Conservation (phyloP, 1,140 invertebrate genomes). For the Ceratosolen solmsi region DNA sequence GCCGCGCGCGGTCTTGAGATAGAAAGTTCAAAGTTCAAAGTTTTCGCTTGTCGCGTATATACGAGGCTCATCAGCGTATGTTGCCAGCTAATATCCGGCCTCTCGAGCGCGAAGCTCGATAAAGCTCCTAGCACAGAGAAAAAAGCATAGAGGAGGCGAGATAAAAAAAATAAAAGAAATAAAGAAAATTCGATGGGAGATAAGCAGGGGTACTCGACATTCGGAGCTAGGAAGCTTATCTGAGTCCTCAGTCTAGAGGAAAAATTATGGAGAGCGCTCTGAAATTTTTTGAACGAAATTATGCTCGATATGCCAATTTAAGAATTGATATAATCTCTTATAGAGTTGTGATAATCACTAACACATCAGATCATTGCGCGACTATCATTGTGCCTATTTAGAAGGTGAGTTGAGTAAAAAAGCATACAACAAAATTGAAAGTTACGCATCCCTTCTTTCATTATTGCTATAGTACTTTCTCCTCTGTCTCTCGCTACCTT, state of each 20-base stretch:
- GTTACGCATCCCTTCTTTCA: slow-evolving; percentile 23
- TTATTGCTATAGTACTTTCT: not conserved
- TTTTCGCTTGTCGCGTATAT: slow-evolving; percentile 16
- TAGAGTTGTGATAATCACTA: no score
- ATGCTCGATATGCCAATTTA: not conserved
- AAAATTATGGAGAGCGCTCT: not conserved
- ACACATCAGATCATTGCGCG: no score
- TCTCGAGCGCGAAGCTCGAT: not conserved
- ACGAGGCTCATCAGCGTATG: slow-evolving; percentile 34
- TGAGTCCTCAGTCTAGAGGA: not conserved
- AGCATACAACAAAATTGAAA: slow-evolving; percentile 20
- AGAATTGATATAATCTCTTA: not conserved
- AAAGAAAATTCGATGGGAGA: not conserved
- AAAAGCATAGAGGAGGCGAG: not conserved
- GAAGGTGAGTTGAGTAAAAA: no score
- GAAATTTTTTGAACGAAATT: not conserved
- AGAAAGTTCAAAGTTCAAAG: not conserved
- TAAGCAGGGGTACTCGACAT: not conserved
- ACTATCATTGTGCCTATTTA: no score
- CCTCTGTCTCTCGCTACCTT: not conserved
- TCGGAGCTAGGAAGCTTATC: not conserved
- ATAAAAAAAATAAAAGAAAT: not conserved
- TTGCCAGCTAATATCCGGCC: slow-evolving; percentile 27
- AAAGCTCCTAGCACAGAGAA: no score
- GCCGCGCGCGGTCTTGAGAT: not conserved